Base-by-base conservation (phyloP, 1,140 invertebrate species). In the Brachystomella parvula region DNA sequence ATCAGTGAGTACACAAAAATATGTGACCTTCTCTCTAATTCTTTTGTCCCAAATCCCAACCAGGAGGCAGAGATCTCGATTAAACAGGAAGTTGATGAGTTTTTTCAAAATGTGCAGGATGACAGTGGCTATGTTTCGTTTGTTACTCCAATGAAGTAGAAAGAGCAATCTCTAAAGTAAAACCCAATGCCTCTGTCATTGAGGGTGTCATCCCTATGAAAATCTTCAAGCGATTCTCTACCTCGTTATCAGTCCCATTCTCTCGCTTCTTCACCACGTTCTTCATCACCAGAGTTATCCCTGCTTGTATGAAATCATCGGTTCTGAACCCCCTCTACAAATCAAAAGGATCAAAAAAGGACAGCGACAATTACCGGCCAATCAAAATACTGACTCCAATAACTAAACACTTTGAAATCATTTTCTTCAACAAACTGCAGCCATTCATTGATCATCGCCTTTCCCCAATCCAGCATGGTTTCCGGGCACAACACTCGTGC, bases 401-500 rank as follows among this genome's bases (percentile, higher is more conserved):
- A 3, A 35, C 31, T 35, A 61, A 61, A 39, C 21, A 35, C 21
- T 61, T 53, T 53, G 47, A 53, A 24, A 53, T n/a, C 3, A n/a
- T 15, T 21, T 33, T 61, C 2, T 61, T 32, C 9, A 26, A 33
- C 12, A 35, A 32, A 6, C n/a, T 61, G 19, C n/a, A 6, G 2
- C 12, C 6, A 32, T n/a, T n/a, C 3, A 2, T 61, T 15, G 30
- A 61, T 19, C 9, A 9, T 32, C 12, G 26, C 12, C 30, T 61
- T 15, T 12, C 19, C 21, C 9, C 12, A 2, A 32, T 15, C 2
- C 59, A 61, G 32, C 59, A 61, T 35, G 59, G 31, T 32, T 61
- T 15, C 39, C 21, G 59, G 21, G 39, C 17, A 61, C n/a, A 26
- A 15, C 28, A 30, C 15, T 59, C 57, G 3, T 59, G 57, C 24